Conservation (phyloP, 2,113 vertebrate genomes). For the Chloroceryle aenea region DNA sequence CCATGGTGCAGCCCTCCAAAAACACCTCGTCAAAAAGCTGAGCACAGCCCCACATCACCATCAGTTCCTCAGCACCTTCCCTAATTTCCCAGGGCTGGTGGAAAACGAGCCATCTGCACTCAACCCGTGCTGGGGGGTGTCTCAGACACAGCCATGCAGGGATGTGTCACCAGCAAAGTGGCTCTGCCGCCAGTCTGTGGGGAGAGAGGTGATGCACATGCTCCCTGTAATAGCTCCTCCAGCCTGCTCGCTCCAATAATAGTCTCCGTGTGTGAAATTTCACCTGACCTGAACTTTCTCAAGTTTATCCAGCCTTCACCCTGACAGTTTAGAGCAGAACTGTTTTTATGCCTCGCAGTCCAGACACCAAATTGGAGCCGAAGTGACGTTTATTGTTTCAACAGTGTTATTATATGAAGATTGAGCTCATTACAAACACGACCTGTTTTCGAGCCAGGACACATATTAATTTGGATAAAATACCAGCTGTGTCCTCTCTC, state of each 20-base stretch:
- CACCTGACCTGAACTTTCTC: constrained; percentile 39
- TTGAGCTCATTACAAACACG: constrained; percentile 40
- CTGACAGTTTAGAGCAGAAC: neutral
- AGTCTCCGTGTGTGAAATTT: constrained; percentile 1
- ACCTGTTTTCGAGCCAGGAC: constrained; percentile 21
- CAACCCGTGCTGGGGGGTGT: neutral
- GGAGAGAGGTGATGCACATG: neutral
- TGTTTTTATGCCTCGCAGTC: constrained; percentile 2
- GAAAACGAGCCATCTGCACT: neutral
- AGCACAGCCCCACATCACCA: neutral
- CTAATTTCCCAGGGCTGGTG: neutral
- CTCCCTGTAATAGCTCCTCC: neutral
- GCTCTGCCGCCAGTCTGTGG: neutral
- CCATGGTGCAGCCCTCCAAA: neutral
- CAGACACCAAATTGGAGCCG: constrained; percentile 38
- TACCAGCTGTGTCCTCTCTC: constrained; percentile 35
- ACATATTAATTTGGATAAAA: constrained; percentile 44
- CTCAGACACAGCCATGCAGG: neutral
- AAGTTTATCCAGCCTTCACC: neutral
- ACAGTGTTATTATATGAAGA: constrained; percentile 6
- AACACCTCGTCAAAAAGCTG: neutral
- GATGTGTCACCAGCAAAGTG: neutral
- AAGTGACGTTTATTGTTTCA: constrained; percentile 50
- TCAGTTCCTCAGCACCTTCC: neutral
- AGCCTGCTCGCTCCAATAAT: neutral